Evolutionary conservation across 2,797 vertebrate genomes (phyloP).

Genomic region (Neomorphus geoffroyi): DNA sequence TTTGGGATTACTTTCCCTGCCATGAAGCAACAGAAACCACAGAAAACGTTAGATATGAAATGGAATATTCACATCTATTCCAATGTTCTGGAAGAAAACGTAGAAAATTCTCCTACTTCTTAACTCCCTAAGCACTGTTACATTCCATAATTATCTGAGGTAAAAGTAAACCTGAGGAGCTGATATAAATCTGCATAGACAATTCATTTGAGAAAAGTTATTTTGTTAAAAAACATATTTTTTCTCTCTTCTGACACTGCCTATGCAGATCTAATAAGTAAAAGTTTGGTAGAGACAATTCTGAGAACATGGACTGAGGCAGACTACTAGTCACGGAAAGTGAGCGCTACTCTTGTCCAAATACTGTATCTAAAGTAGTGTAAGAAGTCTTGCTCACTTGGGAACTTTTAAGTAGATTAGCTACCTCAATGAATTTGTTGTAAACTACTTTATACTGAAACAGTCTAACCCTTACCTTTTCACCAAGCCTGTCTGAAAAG

Average conservation of each 20-base stretch:
- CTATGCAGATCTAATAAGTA: background rate
- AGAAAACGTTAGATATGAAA: background rate
- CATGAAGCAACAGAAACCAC: background rate
- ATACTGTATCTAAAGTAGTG: background rate
- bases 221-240: background rate
- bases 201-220: background rate
- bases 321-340: background rate
- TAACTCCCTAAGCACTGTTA: background rate
- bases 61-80: background rate
- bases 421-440: background rate
- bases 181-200: background rate
- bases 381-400: background rate
- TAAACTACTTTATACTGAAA: background rate
- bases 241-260: background rate
- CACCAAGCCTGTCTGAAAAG: background rate
- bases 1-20: background rate
- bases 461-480: background rate
- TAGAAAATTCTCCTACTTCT: background rate
- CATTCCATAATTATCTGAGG: background rate
- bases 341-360: background rate
- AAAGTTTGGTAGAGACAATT: background rate
- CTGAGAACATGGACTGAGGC: background rate
- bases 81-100: background rate
- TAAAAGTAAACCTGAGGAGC: background rate
- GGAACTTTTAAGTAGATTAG: background rate